These are phyloP conservation scores for Patella caerulea DNA, from an alignment of 2,888 invertebrate species.

Conservation along the genomic window DNA sequence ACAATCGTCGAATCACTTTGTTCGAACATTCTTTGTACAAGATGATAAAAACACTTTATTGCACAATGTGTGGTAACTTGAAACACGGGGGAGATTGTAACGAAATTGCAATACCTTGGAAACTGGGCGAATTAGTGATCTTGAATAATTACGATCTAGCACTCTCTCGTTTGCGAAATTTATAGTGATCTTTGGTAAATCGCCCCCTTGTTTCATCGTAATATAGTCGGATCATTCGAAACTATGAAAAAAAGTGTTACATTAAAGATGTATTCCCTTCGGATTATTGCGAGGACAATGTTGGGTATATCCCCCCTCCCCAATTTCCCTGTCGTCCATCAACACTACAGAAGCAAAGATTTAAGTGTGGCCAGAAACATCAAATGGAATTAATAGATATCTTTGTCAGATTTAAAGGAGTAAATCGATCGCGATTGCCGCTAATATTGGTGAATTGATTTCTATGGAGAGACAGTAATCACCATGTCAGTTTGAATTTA, in stretches of 20 bases:
- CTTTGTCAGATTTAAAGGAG: background rate
- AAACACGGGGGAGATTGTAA: background rate
- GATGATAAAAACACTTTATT: background rate
- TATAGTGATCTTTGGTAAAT: too few relatives aligned
- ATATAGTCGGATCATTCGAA: too few relatives aligned
- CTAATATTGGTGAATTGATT: conserved; percentile 5
- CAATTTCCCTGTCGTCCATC: background rate
- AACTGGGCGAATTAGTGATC: too few relatives aligned
- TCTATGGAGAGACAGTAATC: background rate
- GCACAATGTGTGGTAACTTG: background rate
- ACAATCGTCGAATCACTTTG: background rate
- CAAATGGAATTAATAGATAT: background rate
- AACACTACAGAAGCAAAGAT: background rate
- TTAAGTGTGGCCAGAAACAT: background rate
- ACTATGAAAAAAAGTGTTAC: too few relatives aligned
- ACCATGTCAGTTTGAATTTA: background rate
- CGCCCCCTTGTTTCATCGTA: too few relatives aligned
- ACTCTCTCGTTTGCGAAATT: too few relatives aligned
- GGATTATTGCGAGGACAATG: background rate
- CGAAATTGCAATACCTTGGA: too few relatives aligned
- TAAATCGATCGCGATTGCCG: background rate
- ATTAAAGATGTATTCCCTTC: too few relatives aligned
- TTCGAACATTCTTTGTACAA: background rate
- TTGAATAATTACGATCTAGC: too few relatives aligned
- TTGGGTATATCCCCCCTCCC: background rate